These are phyloP conservation scores for Thereva nobilitata DNA, from an alignment of 2,888 invertebrate species.

Conservation along the genomic window DNA sequence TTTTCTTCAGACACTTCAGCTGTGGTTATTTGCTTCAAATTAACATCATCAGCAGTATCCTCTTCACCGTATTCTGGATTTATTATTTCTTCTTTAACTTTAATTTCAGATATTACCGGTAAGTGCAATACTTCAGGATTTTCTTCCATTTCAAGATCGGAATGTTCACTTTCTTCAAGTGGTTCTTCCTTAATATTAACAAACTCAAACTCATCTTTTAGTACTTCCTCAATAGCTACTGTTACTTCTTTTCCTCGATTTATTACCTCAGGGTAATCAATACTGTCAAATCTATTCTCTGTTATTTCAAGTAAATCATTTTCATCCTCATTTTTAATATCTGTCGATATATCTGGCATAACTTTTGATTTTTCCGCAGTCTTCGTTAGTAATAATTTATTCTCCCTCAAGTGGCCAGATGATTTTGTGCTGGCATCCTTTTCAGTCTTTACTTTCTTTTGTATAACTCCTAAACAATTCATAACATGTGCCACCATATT, in stretches of 20 bases:
- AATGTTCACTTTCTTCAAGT: conserved; percentile 47
- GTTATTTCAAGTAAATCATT: background rate
- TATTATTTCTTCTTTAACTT: conserved; percentile 1
- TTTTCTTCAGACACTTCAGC: background rate
- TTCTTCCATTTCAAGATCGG: background rate
- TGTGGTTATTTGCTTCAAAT: background rate
- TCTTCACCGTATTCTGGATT: background rate
- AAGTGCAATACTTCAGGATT: background rate
- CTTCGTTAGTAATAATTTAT: too few species aligned
- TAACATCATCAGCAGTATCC: background rate
- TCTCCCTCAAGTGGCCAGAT: too few species aligned
- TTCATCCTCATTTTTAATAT: background rate
- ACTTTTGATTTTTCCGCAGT: too few species aligned
- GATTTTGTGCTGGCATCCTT: background rate
- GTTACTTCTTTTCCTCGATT: background rate
- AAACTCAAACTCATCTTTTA: conserved; percentile 54
- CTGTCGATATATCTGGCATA: background rate
- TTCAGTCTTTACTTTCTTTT: background rate
- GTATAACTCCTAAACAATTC: conserved; percentile 28
- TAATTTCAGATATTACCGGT: background rate
- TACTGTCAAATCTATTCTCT: background rate
- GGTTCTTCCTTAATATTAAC: conserved; percentile 56
- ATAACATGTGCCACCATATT: conserved; percentile 41
- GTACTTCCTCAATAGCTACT: conserved; percentile 51
- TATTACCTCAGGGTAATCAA: background rate